Evolutionary conservation across 2,888 invertebrate species (phyloP), one percentile per base, ranked within the genome.

Genomic region (Rapana venosa): DNA sequence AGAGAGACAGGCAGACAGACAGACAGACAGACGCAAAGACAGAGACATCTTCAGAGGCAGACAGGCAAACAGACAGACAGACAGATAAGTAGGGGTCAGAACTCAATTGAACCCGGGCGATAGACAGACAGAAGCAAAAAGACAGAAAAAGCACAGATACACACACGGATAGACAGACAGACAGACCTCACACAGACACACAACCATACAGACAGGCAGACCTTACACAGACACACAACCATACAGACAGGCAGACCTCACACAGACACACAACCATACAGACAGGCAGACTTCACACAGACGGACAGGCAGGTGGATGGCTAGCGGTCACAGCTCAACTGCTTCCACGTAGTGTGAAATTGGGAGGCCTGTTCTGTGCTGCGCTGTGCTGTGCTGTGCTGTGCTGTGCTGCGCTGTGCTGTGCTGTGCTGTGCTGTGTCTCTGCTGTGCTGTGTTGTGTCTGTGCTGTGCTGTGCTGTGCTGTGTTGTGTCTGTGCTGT

Each of bases 1-100:
- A 74, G n/a, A 74, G 74, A 74, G n/a, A 74, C n/a, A 74, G 74
- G n/a, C n/a, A 74, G n/a, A 74, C 22, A 74, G n/a, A 74, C n/a
- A 74, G n/a, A 74, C 22, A 74, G 74, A 74, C 22, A 74, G n/a
- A 74, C 11, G n/a, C 1, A 74, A 2, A 74, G n/a, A 74, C 22
- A 74, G 74, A n/a, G 1, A n/a, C 22, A 74, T 2, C 8, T 2
- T 17, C 22, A 74, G n/a, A 74, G 74, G 30, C 22, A 74, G n/a
- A 74, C 22, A 74, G n/a, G n/a, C n/a, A 30, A 11, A 30, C 8
- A 74, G n/a, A 74, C 22, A 74, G 74, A 74, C n/a, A 74, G n/a
- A 74, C 22, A n/a, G n/a, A 74, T 5, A 74, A 74, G 74, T 26
- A 74, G n/a, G 11, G n/a, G n/a, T 22, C 22, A n/a, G n/a, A 30